These are phyloP conservation scores for Magallana nippona DNA, from an alignment of 2,888 invertebrate species.

Conservation along the genomic window DNA sequence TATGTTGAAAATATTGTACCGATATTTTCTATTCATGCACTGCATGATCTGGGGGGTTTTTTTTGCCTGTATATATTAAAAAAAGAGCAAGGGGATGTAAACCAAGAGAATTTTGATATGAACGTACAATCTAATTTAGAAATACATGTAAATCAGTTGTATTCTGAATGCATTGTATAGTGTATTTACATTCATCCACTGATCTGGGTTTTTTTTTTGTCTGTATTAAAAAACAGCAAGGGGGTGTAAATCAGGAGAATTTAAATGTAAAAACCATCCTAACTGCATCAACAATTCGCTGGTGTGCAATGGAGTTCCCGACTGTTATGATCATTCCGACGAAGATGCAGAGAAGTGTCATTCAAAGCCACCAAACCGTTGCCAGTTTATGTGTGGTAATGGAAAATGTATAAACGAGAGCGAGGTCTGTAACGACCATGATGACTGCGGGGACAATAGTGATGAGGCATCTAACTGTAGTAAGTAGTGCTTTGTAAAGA, in stretches of 20 bases:
- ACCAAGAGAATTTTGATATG: conserved; percentile 85
- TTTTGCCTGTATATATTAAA: too few species aligned
- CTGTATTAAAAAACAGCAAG: conserved; percentile 31
- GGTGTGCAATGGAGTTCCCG: conserved; percentile 86
- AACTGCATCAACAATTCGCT: conserved; percentile 86
- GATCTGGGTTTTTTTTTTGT: background rate
- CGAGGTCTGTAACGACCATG: conserved; percentile 64
- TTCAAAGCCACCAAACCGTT: conserved; percentile 48
- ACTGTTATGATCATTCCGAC: conserved; percentile 71
- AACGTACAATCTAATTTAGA: background rate
- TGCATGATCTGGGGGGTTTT: too few species aligned
- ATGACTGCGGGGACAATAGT: conserved; percentile 72
- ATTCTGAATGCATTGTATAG: background rate
- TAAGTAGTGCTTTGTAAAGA: conserved; percentile 58
- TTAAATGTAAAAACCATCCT: conserved; percentile 84
- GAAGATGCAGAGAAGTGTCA: conserved; percentile 62
- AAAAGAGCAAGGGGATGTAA: conserved; percentile 80
- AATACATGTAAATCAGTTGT: too few species aligned
- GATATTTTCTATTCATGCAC: too few species aligned
- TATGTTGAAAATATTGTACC: too few species aligned
- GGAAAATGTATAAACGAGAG: conserved; percentile 69
- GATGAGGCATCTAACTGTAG: conserved; percentile 73
- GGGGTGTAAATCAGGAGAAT: conserved; percentile 83
- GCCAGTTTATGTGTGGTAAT: conserved; percentile 64
- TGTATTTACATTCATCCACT: background rate